Evolutionary conservation across 2,113 vertebrate species (phyloP).

Genomic region (Mobula birostris): DNA sequence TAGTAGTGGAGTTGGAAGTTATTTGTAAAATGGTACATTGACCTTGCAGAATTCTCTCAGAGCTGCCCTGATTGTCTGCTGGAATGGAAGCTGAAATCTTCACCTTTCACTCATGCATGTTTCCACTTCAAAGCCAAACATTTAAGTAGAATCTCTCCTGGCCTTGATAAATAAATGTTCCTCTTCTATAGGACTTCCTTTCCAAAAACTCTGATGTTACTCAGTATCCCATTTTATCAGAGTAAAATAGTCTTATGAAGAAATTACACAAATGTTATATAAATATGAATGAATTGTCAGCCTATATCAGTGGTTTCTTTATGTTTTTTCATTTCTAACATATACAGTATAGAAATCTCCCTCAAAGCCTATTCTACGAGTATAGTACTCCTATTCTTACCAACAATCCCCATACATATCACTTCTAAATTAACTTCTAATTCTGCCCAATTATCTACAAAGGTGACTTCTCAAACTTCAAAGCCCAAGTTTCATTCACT

Average conservation of each 20-base stretch:
- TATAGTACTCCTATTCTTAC: background rate
- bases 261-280: background rate
- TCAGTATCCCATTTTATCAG: background rate
- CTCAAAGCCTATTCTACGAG: background rate
- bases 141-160: background rate
- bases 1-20: background rate
- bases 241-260: background rate
- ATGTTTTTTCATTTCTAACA: background rate
- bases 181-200: background rate
- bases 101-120: background rate
- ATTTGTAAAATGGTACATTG: background rate
- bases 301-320: background rate
- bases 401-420: background rate
- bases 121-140: background rate
- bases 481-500: background rate
- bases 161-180: background rate
- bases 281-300: background rate
- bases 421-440: background rate
- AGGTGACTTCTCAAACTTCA: background rate
- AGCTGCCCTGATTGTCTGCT: background rate
- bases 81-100: background rate
- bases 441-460: background rate
- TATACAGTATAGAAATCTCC: background rate
- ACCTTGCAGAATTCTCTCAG: background rate
- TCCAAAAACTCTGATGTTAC: background rate